Percentiles rank a stretch among this genome's conserved stretches.
Evolutionary conservation across 2,113 vertebrate species (phyloP).

Genomic region (Pterocles gutturalis): DNA sequence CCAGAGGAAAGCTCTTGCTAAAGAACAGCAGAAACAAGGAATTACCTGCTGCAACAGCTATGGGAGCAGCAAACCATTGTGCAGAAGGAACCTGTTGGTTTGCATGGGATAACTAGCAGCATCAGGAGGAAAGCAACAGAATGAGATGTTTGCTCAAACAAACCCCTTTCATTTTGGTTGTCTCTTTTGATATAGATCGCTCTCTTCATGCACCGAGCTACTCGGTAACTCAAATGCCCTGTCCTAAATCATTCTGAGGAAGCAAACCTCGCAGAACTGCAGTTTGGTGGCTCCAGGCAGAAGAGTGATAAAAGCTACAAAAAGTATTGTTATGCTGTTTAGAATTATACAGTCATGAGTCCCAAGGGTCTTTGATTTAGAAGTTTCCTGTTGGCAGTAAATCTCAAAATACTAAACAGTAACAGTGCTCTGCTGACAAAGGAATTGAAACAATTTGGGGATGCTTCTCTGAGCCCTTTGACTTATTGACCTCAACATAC

Average conservation of each 20-base stretch:
- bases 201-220: not conserved
- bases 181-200: not conserved
- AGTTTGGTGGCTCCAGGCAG: not conserved
- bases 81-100: not conserved
- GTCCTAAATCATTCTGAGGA: not conserved
- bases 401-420: slow-evolving; percentile 23
- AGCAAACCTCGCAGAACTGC: not conserved
- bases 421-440: not conserved
- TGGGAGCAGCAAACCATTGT: not conserved
- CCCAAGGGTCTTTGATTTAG: not conserved
- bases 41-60: not conserved
- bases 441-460: slow-evolving; percentile 39
- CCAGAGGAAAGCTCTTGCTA: not conserved
- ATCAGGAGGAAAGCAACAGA: not conserved
- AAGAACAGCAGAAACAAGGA: not conserved
- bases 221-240: not conserved
- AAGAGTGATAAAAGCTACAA: not conserved
- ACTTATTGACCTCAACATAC: slow-evolving; percentile 48
- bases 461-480: slow-evolving; percentile 19
- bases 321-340: not conserved
- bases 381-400: slow-evolving; percentile 32
- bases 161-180: not conserved
- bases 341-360: not conserved
- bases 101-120: not conserved
- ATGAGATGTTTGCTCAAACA: not conserved